Base-by-base conservation (phyloP, 2,888 invertebrate genomes). In the Gnatocerus cornutus region DNA sequence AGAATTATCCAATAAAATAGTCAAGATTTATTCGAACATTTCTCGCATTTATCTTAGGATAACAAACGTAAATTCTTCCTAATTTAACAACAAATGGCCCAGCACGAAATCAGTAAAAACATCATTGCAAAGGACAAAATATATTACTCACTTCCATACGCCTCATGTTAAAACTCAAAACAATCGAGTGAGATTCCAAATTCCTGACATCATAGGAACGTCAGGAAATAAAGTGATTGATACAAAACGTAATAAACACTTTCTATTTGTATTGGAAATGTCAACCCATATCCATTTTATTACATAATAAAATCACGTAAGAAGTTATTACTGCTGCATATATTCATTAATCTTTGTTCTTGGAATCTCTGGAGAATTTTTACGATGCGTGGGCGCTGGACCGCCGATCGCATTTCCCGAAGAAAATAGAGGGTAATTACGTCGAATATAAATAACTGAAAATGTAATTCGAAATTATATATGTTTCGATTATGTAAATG, bases 401-500 rank as follows among this genome's bases (percentile, higher is more conserved):
- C 10, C 13, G 4, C 21, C 21, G 21, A 21, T 21, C 21, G 21
- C 1, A 21, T 21, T 21, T 21, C 21, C 21, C 21, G 21, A 4
- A 21, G 21, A 21, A 21, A 21, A 21, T 21, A 48, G 10, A 29
- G 8, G 16, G 33, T 61, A 61, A 48, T 48, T 48, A 16, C 14
- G 5, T 33, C 14, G 46, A 30, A 66, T 70, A 74, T 74, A 75
- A 76, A 74, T 76, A 73, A 74, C 62, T 72, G 69, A 65, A 75
- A 73, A 71, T 71, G 69, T 73, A 71, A 71, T 73, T 71, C 67
- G 55, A 64, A 70, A 68, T 73, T 73, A 73, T 73, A 74, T 73
- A 77, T 77, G 77, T 74, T 74, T 72, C 74, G 75, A 76, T 75
- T 77, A 77, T 77, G 77, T 76, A 75, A 77, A 77, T 76, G 71